These are phyloP conservation scores for Turdus rufiventris DNA, from an alignment of 2,113 vertebrate genomes.

Conservation along the genomic window DNA sequence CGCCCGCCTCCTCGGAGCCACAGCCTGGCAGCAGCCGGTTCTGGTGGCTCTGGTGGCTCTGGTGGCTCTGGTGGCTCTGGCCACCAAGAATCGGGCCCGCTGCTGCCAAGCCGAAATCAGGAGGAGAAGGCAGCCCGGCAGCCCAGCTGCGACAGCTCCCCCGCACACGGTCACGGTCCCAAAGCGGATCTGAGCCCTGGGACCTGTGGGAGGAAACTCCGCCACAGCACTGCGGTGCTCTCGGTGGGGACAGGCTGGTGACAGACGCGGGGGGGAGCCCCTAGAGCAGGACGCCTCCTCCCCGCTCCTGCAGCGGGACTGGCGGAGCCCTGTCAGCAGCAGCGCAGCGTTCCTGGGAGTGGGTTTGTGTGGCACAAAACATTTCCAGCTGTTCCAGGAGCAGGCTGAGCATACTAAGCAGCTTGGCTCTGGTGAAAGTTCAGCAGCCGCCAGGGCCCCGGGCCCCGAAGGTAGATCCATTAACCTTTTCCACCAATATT, in stretches of 20 bases:
- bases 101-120: neutral
- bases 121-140: neutral
- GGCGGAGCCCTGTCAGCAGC: neutral
- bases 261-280: accelerated
- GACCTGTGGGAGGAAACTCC: neutral
- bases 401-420: neutral
- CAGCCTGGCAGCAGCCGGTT: neutral
- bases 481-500: neutral
- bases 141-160: neutral
- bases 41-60: neutral
- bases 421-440: neutral
- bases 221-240: neutral
- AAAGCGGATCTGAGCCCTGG: accelerated
- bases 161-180: accelerated
- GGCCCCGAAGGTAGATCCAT: neutral
- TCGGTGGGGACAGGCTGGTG: neutral
- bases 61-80: neutral
- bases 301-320: neutral
- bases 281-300: neutral
- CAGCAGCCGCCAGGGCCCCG: neutral
- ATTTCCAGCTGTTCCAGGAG: neutral
- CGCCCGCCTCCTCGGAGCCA: neutral
- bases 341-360: neutral
- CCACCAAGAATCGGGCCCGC: neutral
- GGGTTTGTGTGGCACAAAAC: neutral